Conservation (phyloP, 2,797 vertebrate genomes). For the Rhinophrynus dorsalis region DNA sequence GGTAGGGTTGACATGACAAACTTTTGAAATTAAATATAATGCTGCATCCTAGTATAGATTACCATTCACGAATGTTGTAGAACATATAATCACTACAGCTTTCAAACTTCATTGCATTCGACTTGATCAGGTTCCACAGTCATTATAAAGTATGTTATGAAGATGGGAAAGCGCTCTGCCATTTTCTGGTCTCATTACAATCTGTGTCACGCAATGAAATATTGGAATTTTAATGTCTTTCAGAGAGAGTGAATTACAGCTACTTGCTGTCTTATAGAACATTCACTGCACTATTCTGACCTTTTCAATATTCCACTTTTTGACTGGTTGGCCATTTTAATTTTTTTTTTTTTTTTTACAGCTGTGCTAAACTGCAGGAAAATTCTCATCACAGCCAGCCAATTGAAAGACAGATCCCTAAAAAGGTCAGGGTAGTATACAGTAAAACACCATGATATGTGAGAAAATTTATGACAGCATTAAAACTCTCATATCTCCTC, state of each 20-base stretch:
- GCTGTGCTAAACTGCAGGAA: conserved; percentile 51
- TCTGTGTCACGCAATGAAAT: conserved; percentile 73
- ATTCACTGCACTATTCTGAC: conserved; percentile 61
- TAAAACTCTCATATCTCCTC: conserved; percentile 50
- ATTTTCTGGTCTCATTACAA: conserved; percentile 74
- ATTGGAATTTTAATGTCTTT: conserved; percentile 71
- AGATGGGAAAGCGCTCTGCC: conserved; percentile 73
- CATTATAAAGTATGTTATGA: conserved; percentile 69
- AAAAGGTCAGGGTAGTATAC: conserved; percentile 56
- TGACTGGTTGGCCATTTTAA: conserved; percentile 73
- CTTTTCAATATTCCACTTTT: conserved; percentile 76
- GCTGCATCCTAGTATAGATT: not conserved
- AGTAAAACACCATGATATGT: conserved; percentile 50
- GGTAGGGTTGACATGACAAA: too few species aligned
- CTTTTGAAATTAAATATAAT: not conserved
- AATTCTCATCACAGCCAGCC: conserved; percentile 54
- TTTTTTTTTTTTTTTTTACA: conserved; percentile 52
- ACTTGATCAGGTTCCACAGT: conserved; percentile 26
- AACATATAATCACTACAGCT: not conserved
- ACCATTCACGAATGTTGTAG: too few species aligned
- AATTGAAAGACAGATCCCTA: conserved; percentile 64
- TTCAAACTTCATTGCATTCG: conserved; percentile 27
- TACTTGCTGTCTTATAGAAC: conserved; percentile 55
- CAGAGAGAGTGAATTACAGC: conserved; percentile 66
- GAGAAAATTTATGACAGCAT: conserved; percentile 47